These are phyloP conservation scores for Protomyctophum bolini DNA, from an alignment of 2,113 vertebrate genomes.

Conservation along the genomic window DNA sequence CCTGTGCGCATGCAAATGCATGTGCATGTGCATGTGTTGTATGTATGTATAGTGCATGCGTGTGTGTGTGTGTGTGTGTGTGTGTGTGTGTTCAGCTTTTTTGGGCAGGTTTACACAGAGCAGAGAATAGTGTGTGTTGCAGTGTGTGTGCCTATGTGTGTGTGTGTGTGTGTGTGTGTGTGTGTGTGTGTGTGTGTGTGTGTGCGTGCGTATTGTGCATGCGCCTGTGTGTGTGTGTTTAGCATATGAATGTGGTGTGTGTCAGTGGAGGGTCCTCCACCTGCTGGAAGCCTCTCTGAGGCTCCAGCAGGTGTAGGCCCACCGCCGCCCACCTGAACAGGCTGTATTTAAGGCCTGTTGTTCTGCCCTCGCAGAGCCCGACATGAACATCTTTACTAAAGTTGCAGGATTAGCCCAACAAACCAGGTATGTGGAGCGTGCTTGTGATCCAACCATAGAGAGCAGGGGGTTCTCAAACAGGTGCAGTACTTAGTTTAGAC, in stretches of 20 bases:
- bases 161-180: conserved; percentile 23
- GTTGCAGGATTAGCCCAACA: conserved; percentile 78
- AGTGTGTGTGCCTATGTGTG: conserved; percentile 14
- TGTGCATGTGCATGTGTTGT: background rate
- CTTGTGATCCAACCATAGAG: conserved; percentile 1
- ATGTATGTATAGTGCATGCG: too few relatives aligned
- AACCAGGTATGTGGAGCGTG: conserved; percentile 76
- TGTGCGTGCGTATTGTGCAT: conserved; percentile 6
- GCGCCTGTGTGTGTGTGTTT: conserved; percentile 51
- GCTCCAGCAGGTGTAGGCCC: conserved; percentile 67
- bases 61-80: too few relatives aligned
- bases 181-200: too few relatives aligned
- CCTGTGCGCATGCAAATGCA: background rate
- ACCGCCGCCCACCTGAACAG: conserved; percentile 41
- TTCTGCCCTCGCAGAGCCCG: conserved; percentile 70
- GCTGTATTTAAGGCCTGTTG: conserved; percentile 78
- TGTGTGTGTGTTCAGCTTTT: too few relatives aligned
- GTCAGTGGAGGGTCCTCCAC: conserved; percentile 27
- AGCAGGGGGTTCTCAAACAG: too few relatives aligned
- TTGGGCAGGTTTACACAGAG: too few relatives aligned
- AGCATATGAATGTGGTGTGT: conserved; percentile 75
- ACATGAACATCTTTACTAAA: conserved; percentile 83
- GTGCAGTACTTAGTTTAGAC: too few relatives aligned
- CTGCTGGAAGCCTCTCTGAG: conserved; percentile 62
- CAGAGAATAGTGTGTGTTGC: too few relatives aligned